Conservation (phyloP, 2,797 vertebrate genomes). For the Spondyliosoma cantharus region DNA sequence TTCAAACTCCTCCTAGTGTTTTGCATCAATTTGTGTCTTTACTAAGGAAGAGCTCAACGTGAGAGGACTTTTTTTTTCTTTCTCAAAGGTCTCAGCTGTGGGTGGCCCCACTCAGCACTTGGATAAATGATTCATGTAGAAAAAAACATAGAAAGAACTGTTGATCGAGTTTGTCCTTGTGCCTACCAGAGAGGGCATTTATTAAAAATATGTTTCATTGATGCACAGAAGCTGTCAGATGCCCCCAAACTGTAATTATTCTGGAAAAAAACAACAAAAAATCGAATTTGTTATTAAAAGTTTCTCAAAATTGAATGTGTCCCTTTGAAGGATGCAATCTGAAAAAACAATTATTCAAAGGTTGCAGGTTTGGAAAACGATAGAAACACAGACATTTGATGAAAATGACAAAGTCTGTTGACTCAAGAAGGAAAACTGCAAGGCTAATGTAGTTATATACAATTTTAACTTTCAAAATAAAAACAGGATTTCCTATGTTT, state of each 20-base stretch:
- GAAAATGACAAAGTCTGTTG: not conserved
- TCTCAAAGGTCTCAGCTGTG: conserved; percentile 11
- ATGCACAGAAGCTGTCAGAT: not conserved
- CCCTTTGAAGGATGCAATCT: not conserved
- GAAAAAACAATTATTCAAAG: not conserved
- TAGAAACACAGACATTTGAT: not conserved
- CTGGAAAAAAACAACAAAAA: not conserved
- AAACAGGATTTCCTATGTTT: not conserved
- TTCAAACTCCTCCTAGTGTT: not conserved
- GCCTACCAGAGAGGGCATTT: conserved; percentile 9
- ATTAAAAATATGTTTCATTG: not conserved
- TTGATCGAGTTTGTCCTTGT: conserved; percentile 22
- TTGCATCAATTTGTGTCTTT: not conserved
- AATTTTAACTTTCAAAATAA: not conserved
- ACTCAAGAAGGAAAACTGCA: not conserved
- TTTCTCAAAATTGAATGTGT: conserved; percentile 1
- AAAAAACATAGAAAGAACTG: conserved; percentile 3
- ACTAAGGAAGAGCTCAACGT: not conserved
- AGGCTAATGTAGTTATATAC: not conserved
- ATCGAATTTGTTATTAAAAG: not conserved
- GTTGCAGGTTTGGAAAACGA: not conserved
- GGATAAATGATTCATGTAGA: conserved; percentile 33
- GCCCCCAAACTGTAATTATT: not conserved
- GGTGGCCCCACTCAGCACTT: not conserved
- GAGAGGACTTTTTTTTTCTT: not conserved